Conservation (phyloP, 2,797 vertebrate species). For the Macropus fuliginosus region DNA sequence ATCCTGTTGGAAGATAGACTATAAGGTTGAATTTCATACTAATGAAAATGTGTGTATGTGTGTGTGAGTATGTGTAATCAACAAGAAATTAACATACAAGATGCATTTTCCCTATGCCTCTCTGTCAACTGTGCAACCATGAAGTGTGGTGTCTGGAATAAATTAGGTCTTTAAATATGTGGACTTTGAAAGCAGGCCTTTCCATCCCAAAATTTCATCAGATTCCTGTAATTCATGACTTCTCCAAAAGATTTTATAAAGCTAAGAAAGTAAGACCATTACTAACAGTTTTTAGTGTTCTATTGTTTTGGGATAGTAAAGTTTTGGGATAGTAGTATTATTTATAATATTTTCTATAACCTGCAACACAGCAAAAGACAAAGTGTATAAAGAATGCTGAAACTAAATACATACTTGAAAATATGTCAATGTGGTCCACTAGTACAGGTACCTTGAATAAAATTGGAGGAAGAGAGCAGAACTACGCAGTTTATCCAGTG, state of each 20-base stretch:
- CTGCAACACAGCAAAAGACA: background rate
- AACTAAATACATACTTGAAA: background rate
- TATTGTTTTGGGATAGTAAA: background rate
- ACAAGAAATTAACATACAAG: background rate
- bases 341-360: background rate
- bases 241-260: background rate
- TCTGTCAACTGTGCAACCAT: background rate
- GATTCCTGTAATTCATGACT: background rate
- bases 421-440: background rate
- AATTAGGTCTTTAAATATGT: background rate
- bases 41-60: background rate
- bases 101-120: background rate
- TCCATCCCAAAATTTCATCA: background rate
- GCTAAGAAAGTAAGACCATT: background rate
- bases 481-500: background rate
- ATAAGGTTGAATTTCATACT: background rate
- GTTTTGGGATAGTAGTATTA: background rate
- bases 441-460: background rate
- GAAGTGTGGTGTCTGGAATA: background rate
- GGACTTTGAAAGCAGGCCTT: background rate
- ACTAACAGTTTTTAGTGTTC: background rate
- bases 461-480: background rate
- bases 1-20: background rate
- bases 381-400: background rate
- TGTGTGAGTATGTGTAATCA: background rate